These are phyloP conservation scores for Drosophila algonquin DNA, from an alignment of 2,888 invertebrate genomes.

Conservation along the genomic window DNA sequence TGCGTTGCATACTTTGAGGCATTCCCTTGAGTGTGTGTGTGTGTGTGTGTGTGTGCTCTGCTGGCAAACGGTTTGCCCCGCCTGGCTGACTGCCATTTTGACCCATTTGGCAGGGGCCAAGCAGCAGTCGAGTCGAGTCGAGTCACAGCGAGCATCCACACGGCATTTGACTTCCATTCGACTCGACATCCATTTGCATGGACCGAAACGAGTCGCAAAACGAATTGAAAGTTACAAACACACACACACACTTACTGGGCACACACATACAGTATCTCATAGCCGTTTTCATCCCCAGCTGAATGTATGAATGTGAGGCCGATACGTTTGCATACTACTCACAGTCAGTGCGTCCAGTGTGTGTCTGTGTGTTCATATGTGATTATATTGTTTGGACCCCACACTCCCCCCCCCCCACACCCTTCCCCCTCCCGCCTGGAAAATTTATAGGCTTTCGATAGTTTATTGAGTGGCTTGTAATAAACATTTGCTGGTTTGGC, in stretches of 20 bases:
- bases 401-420: too few species aligned
- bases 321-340: slow-evolving; percentile 13
- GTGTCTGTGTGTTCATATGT: slow-evolving; percentile 6
- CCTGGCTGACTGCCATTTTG: slow-evolving; percentile 79
- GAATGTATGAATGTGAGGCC: too few species aligned
- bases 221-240: slow-evolving; percentile 41
- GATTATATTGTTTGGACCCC: slow-evolving; percentile 24
- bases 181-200: slow-evolving; percentile 42
- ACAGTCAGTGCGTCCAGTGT: slow-evolving; percentile 8
- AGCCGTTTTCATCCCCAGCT: background rate
- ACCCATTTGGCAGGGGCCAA: slow-evolving; percentile 71
- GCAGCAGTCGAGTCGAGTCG: background rate
- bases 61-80: slow-evolving; percentile 71
- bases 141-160: slow-evolving; percentile 56
- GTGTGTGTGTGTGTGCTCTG: slow-evolving; percentile 36
- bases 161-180: slow-evolving; percentile 49
- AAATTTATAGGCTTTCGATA: slow-evolving; percentile 58
- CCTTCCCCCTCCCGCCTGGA: background rate
- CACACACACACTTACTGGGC: background rate
- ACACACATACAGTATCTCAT: slow-evolving; percentile 18
- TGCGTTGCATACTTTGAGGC: slow-evolving; percentile 50
- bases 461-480: slow-evolving; percentile 65
- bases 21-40: slow-evolving; percentile 14
- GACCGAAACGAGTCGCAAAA: slow-evolving; percentile 34
- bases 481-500: slow-evolving; percentile 46